A percentile compares a stretch with the other conserved stretches of the same genome.
Evolutionary conservation across 2,888 invertebrate genomes (phyloP).

Genomic region (Ferdinandea cuprea): DNA sequence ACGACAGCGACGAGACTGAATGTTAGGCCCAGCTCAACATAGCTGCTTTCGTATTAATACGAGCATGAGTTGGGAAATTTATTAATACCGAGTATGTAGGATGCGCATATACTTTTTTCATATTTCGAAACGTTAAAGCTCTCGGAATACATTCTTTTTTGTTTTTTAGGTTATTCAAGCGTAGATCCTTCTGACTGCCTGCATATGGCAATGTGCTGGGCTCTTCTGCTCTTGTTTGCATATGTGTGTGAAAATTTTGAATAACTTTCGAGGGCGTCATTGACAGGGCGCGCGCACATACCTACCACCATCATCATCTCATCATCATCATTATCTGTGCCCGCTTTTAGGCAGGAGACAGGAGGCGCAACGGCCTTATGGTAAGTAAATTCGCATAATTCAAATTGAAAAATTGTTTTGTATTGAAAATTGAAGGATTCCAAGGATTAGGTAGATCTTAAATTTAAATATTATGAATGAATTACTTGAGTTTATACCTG

Average conservation of each 20-base stretch:
- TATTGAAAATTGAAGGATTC: conserved; percentile 48
- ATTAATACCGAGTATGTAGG: conserved; percentile 19
- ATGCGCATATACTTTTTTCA: conserved; percentile 17
- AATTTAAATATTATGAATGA: conserved; percentile 25
- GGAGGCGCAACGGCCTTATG: neutral
- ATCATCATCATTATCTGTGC: neutral
- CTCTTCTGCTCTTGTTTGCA: neutral
- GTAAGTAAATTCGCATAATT: conserved; percentile 37
- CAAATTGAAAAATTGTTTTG: conserved; percentile 44
- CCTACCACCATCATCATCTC: conserved; percentile 4
- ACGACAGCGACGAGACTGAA: conserved; percentile 46
- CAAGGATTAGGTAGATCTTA: conserved; percentile 30
- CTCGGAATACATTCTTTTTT: conserved; percentile 12
- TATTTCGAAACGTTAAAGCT: conserved; percentile 20
- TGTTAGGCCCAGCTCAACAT: conserved; percentile 28
- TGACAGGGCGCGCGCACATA: conserved; percentile 11
- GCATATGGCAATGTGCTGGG: neutral
- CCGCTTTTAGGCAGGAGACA: too few species aligned
- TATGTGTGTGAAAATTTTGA: conserved; percentile 29
- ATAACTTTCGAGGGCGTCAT: conserved; percentile 39
- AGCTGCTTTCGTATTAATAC: conserved; percentile 60
- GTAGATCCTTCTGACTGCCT: conserved; percentile 1
- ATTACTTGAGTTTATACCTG: neutral
- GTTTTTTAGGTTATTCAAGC: conserved; percentile 17
- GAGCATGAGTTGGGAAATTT: conserved; percentile 49